Evolutionary conservation across 2,888 invertebrate species (phyloP), one percentile per base, ranked within the genome.

Genomic region (Incurvaria masculella): DNA sequence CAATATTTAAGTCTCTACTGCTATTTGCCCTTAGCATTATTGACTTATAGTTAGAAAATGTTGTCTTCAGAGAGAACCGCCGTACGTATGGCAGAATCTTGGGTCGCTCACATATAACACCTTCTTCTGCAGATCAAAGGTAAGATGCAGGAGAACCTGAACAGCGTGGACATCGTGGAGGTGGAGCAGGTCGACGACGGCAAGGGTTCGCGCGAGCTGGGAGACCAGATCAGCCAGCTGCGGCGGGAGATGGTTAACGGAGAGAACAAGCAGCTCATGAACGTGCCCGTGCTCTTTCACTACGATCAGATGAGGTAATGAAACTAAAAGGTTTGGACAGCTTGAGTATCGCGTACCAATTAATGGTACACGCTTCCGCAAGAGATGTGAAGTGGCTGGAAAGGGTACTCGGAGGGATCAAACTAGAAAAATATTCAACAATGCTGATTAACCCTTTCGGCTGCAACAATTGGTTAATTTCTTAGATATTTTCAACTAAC

Each of bases 111-210:
- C n/a, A n/a, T n/a, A n/a, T n/a, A n/a, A n/a, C n/a, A n/a, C n/a
- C n/a, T n/a, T n/a, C n/a, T n/a, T n/a, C 14, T 59, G 20, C 61
- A 84, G 76, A 82, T 81, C 56, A 81, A 84, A 56, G 83, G 82
- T 27, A 71, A 80, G 44, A 73, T 91, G 49, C 96, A 94, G 72
- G 84, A 87, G n/a, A 97, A 96, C 68, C 97, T 94, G 74, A 96
- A 97, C 71, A 97, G 96, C 66, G 89, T 98, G 27, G 98, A 98
- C 70, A 82, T 99, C 50, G 88, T 91, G 2, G 97, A 98, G 73
- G 90, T 98, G 5, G 97, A 98, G 66, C 88, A 96, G 54, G 82
- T 91, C 20, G 88, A 90, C 58, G 82, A 84, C 53, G 83, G 84
- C 2, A 78, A 81, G 45, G 81, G 78, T 0, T 84, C 89, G 0